phyloP scores from a whole-genome alignment of 2,888 invertebrate species.

The Epirrhoe tristata region DNA sequence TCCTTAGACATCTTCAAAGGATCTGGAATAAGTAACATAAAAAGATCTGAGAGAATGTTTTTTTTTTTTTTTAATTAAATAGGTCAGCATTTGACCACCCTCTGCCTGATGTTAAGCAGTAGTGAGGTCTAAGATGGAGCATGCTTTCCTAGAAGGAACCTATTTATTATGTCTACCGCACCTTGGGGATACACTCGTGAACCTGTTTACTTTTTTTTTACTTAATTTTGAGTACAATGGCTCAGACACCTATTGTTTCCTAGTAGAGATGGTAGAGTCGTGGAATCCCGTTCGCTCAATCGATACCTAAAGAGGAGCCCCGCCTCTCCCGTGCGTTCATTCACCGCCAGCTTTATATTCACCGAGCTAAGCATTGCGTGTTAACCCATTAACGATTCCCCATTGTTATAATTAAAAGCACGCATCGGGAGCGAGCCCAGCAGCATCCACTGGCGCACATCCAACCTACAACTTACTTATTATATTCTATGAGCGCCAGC shows the following conservation, averaged over 20 bases:
- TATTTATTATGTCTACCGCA: too few relatives aligned
- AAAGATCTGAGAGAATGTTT: too few relatives aligned
- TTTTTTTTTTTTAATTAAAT: too few relatives aligned
- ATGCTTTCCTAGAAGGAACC: too few relatives aligned
- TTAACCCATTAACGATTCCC: conserved; percentile 70
- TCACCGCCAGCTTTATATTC: conserved; percentile 60
- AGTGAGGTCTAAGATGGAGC: too few relatives aligned
- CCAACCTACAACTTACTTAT: conserved; percentile 83
- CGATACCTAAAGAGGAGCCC: conserved; percentile 45
- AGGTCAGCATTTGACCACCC: too few relatives aligned
- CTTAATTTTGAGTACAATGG: too few relatives aligned
- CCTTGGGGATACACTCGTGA: too few relatives aligned
- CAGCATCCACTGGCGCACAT: conserved; percentile 76
- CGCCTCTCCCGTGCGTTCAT: conserved; percentile 58
- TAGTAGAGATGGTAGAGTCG: background rate
- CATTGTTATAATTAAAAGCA: conserved; percentile 75
- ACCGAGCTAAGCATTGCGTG: conserved; percentile 55
- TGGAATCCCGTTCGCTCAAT: conserved; percentile 32
- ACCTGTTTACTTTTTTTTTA: too few relatives aligned
- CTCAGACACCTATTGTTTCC: background rate
- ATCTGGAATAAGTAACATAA: too few relatives aligned
- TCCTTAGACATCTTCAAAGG: too few relatives aligned
- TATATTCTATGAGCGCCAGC: conserved; percentile 83
- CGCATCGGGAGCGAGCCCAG: conserved; percentile 74
- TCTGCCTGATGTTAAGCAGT: too few relatives aligned